Percentiles rank a stretch among this genome's conserved stretches.
Evolutionary conservation across 2,797 vertebrate genomes (phyloP).

Genomic region (Ceyx erithaca): DNA sequence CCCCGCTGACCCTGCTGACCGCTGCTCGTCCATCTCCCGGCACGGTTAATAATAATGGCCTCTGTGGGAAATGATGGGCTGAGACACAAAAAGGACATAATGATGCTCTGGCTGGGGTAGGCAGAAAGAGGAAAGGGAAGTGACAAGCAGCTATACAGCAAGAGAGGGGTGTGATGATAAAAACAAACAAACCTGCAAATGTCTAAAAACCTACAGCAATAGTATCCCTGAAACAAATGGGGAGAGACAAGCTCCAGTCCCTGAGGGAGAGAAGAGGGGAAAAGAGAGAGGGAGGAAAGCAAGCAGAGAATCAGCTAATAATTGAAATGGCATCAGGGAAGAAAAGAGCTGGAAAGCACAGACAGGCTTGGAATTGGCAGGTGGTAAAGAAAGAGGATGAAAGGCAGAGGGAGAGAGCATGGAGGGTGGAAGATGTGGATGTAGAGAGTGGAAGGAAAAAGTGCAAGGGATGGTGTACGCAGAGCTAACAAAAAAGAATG

Average conservation of each 20-base stretch:
- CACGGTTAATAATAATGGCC: slow-evolving; percentile 56
- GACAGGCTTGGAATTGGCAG: slow-evolving; percentile 34
- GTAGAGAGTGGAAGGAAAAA: neutral
- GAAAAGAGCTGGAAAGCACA: slow-evolving; percentile 20
- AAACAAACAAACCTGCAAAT: slow-evolving; percentile 60
- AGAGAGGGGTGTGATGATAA: slow-evolving; percentile 47
- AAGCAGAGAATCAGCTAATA: slow-evolving; percentile 25
- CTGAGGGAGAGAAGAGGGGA: neutral
- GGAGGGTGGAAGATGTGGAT: neutral
- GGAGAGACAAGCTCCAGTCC: slow-evolving; percentile 55
- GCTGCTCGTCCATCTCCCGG: slow-evolving; percentile 24
- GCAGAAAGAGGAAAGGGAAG: slow-evolving; percentile 43
- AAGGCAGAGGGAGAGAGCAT: neutral
- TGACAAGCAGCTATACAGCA: slow-evolving; percentile 68
- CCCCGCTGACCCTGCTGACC: slow-evolving; percentile 51
- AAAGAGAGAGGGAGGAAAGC: neutral
- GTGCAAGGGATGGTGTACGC: neutral
- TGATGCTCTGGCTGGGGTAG: slow-evolving; percentile 20
- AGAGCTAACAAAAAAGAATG: neutral
- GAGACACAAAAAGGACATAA: slow-evolving; percentile 62
- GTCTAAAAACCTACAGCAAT: slow-evolving; percentile 29
- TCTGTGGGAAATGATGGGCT: slow-evolving; percentile 63
- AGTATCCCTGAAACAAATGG: slow-evolving; percentile 40
- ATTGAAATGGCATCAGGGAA: slow-evolving; percentile 44
- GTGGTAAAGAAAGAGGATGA: slow-evolving; percentile 2